Evolutionary conservation across 2,888 invertebrate species (phyloP).

Genomic region (Anodontia alba): DNA sequence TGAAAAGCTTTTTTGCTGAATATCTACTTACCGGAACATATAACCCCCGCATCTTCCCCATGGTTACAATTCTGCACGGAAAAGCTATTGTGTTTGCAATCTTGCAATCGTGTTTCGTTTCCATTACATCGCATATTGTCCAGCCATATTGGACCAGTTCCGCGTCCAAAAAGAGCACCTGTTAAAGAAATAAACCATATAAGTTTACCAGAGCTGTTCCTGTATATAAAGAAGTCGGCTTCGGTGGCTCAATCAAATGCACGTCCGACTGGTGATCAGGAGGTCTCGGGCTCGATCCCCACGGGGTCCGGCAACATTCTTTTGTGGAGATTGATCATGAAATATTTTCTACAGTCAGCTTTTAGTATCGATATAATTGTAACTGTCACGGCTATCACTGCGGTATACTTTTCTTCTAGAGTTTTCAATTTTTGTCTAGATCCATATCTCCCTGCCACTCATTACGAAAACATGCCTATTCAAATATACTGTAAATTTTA

Average conservation of each 20-base stretch:
- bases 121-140: conserved; percentile 72
- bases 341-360: too few species aligned
- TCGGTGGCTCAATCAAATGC: too few species aligned
- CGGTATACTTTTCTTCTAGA: conserved; percentile 39
- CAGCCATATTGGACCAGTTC: conserved; percentile 78
- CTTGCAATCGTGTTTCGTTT: conserved; percentile 61
- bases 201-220: too few species aligned
- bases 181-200: too few species aligned
- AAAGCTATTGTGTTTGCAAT: conserved; percentile 70
- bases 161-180: conserved; percentile 66
- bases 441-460: not conserved
- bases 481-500: too few species aligned
- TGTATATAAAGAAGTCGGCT: too few species aligned
- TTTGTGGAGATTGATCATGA: too few species aligned
- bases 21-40: conserved; percentile 61
- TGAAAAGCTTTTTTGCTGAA: too few species aligned
- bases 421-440: conserved; percentile 7
- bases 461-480: too few species aligned
- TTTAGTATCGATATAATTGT: conserved; percentile 66
- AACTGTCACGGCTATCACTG: conserved; percentile 65
- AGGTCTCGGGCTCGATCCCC: too few species aligned
- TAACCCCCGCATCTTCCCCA: conserved; percentile 73
- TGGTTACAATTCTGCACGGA: conserved; percentile 75
- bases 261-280: too few species aligned
- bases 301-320: too few species aligned